Conservation (phyloP, 2,113 vertebrate species). For the Pachypanchax playfairii region DNA sequence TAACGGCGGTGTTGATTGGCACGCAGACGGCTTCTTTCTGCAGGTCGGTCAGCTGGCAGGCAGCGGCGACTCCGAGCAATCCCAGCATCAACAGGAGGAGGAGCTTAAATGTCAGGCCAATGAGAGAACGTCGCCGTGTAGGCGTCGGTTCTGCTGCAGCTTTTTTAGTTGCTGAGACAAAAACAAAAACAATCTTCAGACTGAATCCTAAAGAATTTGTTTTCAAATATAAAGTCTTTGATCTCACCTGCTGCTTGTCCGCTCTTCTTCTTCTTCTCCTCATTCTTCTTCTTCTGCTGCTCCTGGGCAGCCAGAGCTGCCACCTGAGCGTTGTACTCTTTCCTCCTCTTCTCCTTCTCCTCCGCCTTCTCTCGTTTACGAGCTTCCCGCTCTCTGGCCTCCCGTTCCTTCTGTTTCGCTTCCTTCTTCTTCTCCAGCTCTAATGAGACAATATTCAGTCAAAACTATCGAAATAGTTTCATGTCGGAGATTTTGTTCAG, state of each 20-base stretch:
- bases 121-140: constrained; percentile 61
- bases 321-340: constrained; percentile 90
- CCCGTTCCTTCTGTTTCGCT: constrained; percentile 87
- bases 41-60: constrained; percentile 85
- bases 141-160: constrained; percentile 5
- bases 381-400: constrained; percentile 88
- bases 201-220: background rate
- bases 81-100: constrained; percentile 80
- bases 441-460: constrained; percentile 49
- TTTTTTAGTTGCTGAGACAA: constrained; percentile 66
- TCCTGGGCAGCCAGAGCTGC: constrained; percentile 76
- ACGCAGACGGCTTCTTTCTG: constrained; percentile 81
- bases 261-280: constrained; percentile 87
- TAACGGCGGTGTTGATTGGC: constrained; percentile 81
- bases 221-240: background rate
- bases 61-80: constrained; percentile 66
- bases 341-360: constrained; percentile 91
- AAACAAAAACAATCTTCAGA: background rate
- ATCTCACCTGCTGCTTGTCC: constrained; percentile 80
- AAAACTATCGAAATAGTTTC: too few species aligned
- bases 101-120: constrained; percentile 78
- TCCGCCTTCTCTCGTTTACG: constrained; percentile 93
- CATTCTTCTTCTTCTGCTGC: constrained; percentile 85
- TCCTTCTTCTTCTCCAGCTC: constrained; percentile 92
- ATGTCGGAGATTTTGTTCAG: too few species aligned